Evolutionary conservation across 1,140 invertebrate genomes (phyloP).

Genomic region (Ceratoteleas bidentatus): DNA sequence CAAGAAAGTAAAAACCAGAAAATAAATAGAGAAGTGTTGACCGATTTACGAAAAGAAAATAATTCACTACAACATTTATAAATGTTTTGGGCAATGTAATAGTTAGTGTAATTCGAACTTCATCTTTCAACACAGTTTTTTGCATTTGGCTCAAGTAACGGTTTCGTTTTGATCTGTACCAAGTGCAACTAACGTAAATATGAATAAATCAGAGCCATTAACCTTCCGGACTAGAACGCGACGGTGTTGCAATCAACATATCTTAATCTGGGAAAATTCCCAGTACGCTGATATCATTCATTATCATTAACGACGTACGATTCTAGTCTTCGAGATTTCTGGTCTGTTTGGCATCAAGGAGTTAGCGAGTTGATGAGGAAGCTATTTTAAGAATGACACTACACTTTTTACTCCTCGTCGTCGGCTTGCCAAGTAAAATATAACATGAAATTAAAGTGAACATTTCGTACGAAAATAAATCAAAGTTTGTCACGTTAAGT

Average conservation of each 20-base stretch:
- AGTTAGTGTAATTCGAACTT: too few relatives aligned
- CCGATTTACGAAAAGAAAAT: background rate
- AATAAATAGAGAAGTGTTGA: background rate
- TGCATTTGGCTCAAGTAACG: too few relatives aligned
- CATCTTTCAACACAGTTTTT: too few relatives aligned
- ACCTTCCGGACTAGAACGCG: conserved; percentile 18
- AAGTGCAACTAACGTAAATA: conserved; percentile 13
- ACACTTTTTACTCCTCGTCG: conserved; percentile 58
- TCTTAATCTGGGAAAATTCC: conserved; percentile 43
- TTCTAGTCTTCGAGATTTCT: conserved; percentile 62
- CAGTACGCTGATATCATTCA: conserved; percentile 45
- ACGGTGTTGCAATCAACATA: conserved; percentile 28
- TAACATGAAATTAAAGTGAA: conserved; percentile 59
- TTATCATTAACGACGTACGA: conserved; percentile 59
- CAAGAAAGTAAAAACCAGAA: background rate
- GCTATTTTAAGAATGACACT: conserved; percentile 64
- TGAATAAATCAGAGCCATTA: conserved; percentile 29
- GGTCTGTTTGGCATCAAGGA: conserved; percentile 60
- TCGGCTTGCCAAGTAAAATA: conserved; percentile 63
- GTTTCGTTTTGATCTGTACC: too few relatives aligned
- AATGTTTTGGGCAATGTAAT: too few relatives aligned
- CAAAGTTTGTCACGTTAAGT: conserved; percentile 56
- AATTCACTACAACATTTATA: background rate
- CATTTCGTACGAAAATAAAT: conserved; percentile 64
- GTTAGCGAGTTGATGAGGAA: conserved; percentile 56